Conservation (phyloP, 35 echinoderm and acorn worm species). For the Diadema setosum region DNA sequence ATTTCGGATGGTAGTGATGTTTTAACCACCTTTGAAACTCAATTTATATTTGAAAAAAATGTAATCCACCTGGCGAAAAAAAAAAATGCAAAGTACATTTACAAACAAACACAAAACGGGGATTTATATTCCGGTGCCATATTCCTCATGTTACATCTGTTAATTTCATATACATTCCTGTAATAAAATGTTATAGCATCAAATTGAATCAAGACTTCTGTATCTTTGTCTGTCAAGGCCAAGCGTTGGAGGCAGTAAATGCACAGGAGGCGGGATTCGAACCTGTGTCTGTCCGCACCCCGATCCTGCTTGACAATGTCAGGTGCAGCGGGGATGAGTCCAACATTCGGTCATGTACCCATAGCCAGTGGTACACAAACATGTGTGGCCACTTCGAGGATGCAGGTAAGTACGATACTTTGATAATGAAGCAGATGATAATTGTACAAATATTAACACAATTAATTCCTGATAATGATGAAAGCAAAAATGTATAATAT, state of each 20-base stretch:
- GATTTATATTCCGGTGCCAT: no score
- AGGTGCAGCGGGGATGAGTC: slow-evolving; percentile 65
- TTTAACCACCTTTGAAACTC: no score
- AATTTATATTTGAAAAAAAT: no score
- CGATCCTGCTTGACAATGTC: slow-evolving; percentile 71
- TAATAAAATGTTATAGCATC: no score
- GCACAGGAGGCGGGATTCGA: slow-evolving; percentile 1
- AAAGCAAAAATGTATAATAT: not conserved
- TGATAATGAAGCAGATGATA: not conserved
- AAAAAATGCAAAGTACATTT: no score
- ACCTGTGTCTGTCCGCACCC: not conserved
- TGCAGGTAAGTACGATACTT: slow-evolving; percentile 55
- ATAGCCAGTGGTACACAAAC: slow-evolving; percentile 60
- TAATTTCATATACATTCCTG: no score
- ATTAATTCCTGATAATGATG: not conserved
- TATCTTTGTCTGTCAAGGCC: no score
- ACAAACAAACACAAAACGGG: no score
- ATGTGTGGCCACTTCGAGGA: slow-evolving; percentile 90
- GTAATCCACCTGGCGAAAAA: no score
- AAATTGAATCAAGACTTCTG: no score
- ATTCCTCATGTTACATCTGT: no score
- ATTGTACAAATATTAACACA: not conserved
- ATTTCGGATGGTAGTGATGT: no score
- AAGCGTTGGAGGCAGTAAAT: slow-evolving; percentile 40
- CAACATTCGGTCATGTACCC: slow-evolving; percentile 73